Base-by-base conservation (phyloP, 2,113 vertebrate species). In the Pagrus major region DNA sequence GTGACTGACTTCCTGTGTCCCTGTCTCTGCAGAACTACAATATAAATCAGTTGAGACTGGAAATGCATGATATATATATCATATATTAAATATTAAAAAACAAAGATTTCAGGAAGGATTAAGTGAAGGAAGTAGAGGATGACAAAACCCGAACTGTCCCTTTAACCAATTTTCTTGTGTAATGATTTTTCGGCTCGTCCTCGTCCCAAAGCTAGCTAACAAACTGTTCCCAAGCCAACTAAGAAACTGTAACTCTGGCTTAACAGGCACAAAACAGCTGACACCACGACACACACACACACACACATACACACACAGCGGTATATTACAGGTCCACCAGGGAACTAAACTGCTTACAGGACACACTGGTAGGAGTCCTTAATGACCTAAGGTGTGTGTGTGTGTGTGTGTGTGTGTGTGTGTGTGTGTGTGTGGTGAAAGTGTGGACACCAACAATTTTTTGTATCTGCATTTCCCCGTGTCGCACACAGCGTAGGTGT, bases 281-380 rank as follows among this genome's bases (percentile, higher is more conserved):
- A 93, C 89, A 89, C 88, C 0, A 86, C 77, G 20, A 83, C 88
- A 89, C 83, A 76, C 77, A 68, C 78, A 65, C n/a, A 59, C 71
- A 46, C 58, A 71, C 44, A 76, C 71, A 66, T 14, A 84, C 73
- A 71, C 67, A 73, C 76, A 87, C 67, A 86, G 64, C 10, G 27
- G 55, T 87, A 88, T 91, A 93, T 93, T 88, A 93, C 67, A 23
- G 15, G 67, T 85, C 71, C 92, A 88, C 86, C 56, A 87, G 90
- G 91, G 90, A 93, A 69, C 87, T 82, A 92, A 93, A 93, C 59
- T 92, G 92, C 92, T 93, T 93, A 93, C 92, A 93, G 89, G 88
- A 93, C 90, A 91, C 84, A 91, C 89, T 85, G 74, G 73, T 71
- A 79, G 63, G 80, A 92, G 85, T 85, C 89, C 87, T 92, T 93